phyloP scores from a whole-genome alignment of 1,140 invertebrate genomes.

The Zaprionus davidi region DNA sequence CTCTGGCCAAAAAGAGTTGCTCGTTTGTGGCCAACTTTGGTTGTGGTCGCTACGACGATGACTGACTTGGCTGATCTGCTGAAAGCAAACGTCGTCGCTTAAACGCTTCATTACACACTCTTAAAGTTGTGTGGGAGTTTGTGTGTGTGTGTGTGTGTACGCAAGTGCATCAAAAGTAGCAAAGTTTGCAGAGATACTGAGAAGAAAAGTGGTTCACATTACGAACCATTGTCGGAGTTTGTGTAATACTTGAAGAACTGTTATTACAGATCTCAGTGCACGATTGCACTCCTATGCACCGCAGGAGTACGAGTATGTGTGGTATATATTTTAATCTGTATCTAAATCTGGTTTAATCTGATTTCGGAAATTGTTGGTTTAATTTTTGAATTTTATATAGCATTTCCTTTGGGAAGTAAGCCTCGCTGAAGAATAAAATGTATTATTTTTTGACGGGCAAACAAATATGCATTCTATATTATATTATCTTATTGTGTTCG shows the following conservation, averaged over 20 bases:
- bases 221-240: neutral
- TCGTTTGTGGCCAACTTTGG: conserved; percentile 57
- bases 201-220: conserved; percentile 9
- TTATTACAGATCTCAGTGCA: neutral
- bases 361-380: too few relatives aligned
- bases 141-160: conserved; percentile 20
- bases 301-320: neutral
- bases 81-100: conserved; percentile 66
- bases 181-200: conserved; percentile 7
- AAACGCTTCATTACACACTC: conserved; percentile 61
- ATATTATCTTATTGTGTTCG: too few relatives aligned
- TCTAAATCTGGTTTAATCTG: too few relatives aligned
- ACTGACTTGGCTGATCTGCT: conserved; percentile 39
- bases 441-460: too few relatives aligned
- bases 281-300: neutral
- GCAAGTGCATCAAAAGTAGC: conserved; percentile 27
- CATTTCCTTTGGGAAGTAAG: too few relatives aligned
- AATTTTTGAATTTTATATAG: too few relatives aligned
- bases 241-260: neutral
- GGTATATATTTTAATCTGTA: neutral
- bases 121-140: conserved; percentile 10
- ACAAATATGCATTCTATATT: too few relatives aligned
- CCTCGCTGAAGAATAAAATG: too few relatives aligned
- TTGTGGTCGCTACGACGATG: neutral
- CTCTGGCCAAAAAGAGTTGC: conserved; percentile 53